These are phyloP conservation scores for Nemopilema nomurai DNA, from an alignment of 30 jellyfish, hydroid and myxozoan genomes.

Conservation along the genomic window DNA sequence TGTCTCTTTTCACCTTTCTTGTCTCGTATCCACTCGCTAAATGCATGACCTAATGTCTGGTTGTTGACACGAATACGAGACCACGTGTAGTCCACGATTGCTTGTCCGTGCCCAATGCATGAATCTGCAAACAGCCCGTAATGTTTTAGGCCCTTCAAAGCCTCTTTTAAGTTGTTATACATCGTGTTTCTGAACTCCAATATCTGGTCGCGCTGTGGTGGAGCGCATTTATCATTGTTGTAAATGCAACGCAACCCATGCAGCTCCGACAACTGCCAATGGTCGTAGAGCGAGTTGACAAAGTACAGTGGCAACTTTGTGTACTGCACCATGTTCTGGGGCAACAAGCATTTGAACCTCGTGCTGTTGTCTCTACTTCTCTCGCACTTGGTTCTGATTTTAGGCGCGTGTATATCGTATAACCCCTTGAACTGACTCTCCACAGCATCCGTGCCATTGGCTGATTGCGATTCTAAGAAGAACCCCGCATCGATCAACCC, in stretches of 20 bases:
- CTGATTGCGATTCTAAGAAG: slow-evolving; percentile 72
- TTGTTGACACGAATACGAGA: slow-evolving; percentile 76
- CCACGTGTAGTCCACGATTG: slow-evolving; percentile 93
- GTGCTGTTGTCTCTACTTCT: slow-evolving; percentile 28
- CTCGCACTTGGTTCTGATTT: slow-evolving; percentile 60
- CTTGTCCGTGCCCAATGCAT: slow-evolving; percentile 98
- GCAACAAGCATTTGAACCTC: slow-evolving; percentile 72
- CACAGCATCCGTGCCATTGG: slow-evolving; percentile 39
- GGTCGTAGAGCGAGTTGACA: slow-evolving; percentile 91
- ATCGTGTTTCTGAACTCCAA: slow-evolving; percentile 73
- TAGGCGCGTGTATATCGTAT: slow-evolving; percentile 67
- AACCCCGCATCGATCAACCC: slow-evolving; percentile 92
- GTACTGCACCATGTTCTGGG: slow-evolving; percentile 60
- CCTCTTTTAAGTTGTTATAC: slow-evolving; percentile 54
- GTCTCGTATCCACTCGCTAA: slow-evolving; percentile 76
- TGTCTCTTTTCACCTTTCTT: slow-evolving; percentile 30
- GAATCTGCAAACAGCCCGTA: slow-evolving; percentile 92
- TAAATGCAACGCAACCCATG: slow-evolving; percentile 80
- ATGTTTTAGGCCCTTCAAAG: slow-evolving; percentile 20
- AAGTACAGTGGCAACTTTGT: slow-evolving; percentile 65
- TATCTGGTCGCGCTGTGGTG: slow-evolving; percentile 72
- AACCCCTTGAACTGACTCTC: slow-evolving; percentile 81
- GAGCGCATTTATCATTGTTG: slow-evolving; percentile 65
- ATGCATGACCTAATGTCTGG: slow-evolving; percentile 65
- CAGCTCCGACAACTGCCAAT: slow-evolving; percentile 94